These are phyloP conservation scores for Apeltes quadracus DNA, from an alignment of 2,113 vertebrate genomes.

Conservation along the genomic window DNA sequence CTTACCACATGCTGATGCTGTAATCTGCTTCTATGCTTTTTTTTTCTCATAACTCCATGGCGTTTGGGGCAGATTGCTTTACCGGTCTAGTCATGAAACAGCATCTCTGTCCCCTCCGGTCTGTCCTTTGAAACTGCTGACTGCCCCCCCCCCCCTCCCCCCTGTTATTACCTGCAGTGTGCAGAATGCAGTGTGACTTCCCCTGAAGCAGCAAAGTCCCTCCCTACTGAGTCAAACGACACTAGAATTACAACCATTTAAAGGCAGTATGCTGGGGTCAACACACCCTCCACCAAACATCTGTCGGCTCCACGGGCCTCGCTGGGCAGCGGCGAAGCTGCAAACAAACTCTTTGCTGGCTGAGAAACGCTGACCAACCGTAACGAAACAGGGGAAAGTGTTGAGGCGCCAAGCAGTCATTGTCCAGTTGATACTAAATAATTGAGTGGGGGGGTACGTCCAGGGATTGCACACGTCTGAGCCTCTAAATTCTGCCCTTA, in stretches of 20 bases:
- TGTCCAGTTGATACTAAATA: not conserved
- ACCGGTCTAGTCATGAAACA: not conserved
- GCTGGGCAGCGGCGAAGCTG: not conserved
- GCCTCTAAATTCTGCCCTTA: constrained; percentile 9
- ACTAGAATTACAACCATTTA: not conserved
- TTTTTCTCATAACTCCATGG: not conserved
- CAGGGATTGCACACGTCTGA: not conserved
- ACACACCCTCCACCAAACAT: not conserved
- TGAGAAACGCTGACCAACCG: not conserved
- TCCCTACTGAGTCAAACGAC: not conserved
- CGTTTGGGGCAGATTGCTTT: not conserved
- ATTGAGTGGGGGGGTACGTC: not conserved
- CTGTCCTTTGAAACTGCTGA: not conserved
- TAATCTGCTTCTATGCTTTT: not conserved
- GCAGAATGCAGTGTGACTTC: constrained; percentile 20
- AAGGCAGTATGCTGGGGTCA: not conserved
- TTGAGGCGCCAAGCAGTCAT: not conserved
- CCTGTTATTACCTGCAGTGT: constrained; percentile 25
- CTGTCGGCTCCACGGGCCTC: not conserved
- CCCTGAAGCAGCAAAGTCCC: constrained; percentile 25
- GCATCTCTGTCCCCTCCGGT: not conserved
- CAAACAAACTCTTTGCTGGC: too few species aligned
- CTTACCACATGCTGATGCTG: not conserved
- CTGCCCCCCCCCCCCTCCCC: not conserved
- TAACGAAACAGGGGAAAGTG: not conserved